Percentiles rank a stretch among this genome's conserved stretches.
phyloP scores from a whole-genome alignment of 2,888 invertebrate genomes.

The Pterobdella sp. region DNA sequence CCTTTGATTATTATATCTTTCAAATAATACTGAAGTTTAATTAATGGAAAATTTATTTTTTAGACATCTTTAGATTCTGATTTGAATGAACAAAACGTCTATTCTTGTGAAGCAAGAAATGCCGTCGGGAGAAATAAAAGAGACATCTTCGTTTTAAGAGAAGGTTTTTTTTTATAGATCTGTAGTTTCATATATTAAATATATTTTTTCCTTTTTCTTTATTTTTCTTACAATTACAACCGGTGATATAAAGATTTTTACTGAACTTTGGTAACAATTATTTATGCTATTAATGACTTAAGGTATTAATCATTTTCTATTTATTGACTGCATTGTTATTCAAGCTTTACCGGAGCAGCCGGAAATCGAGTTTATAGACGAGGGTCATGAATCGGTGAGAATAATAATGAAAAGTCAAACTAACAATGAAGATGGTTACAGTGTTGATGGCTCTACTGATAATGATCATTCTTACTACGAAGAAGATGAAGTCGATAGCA shows the following conservation, averaged over 20 bases:
- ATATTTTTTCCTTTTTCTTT: neutral
- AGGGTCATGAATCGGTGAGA: slow-evolving; percentile 3
- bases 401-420: neutral
- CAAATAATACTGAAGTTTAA: neutral
- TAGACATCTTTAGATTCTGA: slow-evolving; percentile 2
- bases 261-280: neutral
- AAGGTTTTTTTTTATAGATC: neutral
- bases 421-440: neutral
- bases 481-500: neutral
- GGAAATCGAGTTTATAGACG: slow-evolving; percentile 1
- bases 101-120: neutral
- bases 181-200: neutral
- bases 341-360: slow-evolving; percentile 8
- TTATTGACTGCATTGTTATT: slow-evolving; percentile 4
- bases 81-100: neutral
- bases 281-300: neutral
- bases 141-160: neutral
- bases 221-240: neutral
- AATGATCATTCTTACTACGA: neutral
- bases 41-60: neutral
- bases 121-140: neutral
- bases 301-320: neutral
- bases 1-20: neutral
- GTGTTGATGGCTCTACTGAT: neutral
- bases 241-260: neutral